Base-by-base conservation (phyloP, 2,888 invertebrate genomes). In the Chymomyza amoena region DNA sequence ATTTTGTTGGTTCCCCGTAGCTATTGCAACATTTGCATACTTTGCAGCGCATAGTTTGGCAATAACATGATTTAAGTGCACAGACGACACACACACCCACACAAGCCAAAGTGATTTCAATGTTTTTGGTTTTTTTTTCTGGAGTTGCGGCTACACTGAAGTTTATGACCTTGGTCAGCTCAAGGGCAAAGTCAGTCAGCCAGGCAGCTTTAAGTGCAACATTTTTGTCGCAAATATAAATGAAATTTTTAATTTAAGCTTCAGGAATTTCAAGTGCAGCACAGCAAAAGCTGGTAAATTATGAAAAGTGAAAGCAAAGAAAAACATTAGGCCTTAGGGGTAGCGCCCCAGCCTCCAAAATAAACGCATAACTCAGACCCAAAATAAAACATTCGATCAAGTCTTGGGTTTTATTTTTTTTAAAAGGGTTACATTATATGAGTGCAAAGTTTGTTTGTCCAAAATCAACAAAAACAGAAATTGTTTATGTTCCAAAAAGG, bases 1-100 rank as follows among this genome's bases (percentile, higher is more conserved):
- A 4, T n/a, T 57, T 51, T 32, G 39, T 16, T 52, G 25, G 25
- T 3, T 25, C 52, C 39, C 51, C 39, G 52, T 73, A 45, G 75
- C 70, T 60, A 72, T 63, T 80, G 85, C 74, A 87, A 74, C 76
- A 87, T 87, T 83, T 83, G 88, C 86, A 83, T 83, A 75, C 75
- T 77, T 87, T 71, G 65, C 70, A 66, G 70, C 36, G 36, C 60
- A 60, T 60, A 60, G 60, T 60, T 60, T 25, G 36, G 60, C 57
- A 25, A 57, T 57, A 56, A 20, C 69, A 51, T 59, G 54, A 45
- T 50, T 50, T 70, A 63, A 71, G 68, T 63, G 73, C 67, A 61
- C 63, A 69, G 67, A 68, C 9, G 66, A 66, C 64, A 69, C 45
- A 36, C 52, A 63, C 1, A 32, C 25, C 25, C 54, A 54, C 18